Evolutionary conservation across 2,797 vertebrate species (phyloP).

Genomic region (Cyclura pinguis): DNA sequence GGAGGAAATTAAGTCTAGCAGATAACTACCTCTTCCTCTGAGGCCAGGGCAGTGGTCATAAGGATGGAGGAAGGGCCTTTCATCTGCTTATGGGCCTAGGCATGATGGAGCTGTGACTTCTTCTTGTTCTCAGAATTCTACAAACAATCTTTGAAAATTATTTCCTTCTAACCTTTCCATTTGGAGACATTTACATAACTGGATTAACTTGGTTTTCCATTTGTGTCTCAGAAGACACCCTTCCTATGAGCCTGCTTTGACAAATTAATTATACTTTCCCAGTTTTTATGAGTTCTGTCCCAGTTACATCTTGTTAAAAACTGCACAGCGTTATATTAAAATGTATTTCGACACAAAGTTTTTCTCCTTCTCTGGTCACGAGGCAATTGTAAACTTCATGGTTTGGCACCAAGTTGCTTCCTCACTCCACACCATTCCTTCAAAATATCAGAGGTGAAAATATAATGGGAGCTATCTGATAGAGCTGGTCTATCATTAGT

Average conservation of each 20-base stretch:
- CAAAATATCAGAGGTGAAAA: background rate
- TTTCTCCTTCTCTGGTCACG: conserved; percentile 43
- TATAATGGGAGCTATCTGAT: background rate
- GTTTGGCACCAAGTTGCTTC: background rate
- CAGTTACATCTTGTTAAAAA: conserved; percentile 68
- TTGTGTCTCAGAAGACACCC: conserved; percentile 63
- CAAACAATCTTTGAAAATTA: conserved; percentile 60
- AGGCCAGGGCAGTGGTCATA: no score
- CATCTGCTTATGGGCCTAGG: no score
- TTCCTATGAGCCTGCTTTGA: conserved; percentile 63
- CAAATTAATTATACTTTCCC: conserved; percentile 68
- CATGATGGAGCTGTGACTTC: no score
- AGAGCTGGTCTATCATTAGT: background rate
- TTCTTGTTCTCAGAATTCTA: background rate
- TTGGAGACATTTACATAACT: conserved; percentile 69
- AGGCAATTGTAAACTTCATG: background rate
- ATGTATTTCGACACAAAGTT: conserved; percentile 64
- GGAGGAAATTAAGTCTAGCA: no score
- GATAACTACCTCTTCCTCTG: no score
- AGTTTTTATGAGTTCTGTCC: conserved; percentile 68
- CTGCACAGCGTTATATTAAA: conserved; percentile 55
- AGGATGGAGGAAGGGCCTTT: no score
- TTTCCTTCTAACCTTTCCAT: conserved; percentile 52
- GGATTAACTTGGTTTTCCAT: conserved; percentile 61
- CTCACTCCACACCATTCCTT: background rate